These are phyloP conservation scores for Cryptophagus acutangulus DNA, from an alignment of 2,888 invertebrate genomes.

Conservation along the genomic window DNA sequence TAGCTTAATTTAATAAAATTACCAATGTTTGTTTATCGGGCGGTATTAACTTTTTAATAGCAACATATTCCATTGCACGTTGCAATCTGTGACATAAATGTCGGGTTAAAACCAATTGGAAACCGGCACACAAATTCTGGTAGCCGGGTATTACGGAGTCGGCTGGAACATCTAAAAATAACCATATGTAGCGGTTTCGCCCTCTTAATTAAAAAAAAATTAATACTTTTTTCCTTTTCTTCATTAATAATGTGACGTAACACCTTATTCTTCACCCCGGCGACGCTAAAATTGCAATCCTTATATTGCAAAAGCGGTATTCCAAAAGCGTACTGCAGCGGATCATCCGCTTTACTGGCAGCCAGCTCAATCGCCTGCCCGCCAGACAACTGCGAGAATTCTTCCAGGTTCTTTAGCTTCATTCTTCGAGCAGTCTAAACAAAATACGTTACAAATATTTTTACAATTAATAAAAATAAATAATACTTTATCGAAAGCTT, in stretches of 20 bases:
- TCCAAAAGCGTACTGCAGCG: conserved; percentile 61
- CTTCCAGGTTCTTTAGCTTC: conserved; percentile 72
- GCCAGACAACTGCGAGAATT: conserved; percentile 70
- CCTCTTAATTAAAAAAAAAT: conserved; percentile 10
- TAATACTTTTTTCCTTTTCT: conserved; percentile 49
- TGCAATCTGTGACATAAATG: conserved; percentile 81
- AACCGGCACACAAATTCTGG: conserved; percentile 79
- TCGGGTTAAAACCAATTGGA: conserved; percentile 67
- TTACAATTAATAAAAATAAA: conserved; percentile 3
- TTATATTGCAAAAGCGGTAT: conserved; percentile 58
- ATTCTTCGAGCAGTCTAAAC: conserved; percentile 71
- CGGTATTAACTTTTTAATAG: conserved; percentile 59
- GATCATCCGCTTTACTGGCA: conserved; percentile 63
- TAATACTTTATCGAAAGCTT: conserved; percentile 83
- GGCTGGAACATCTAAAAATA: conserved; percentile 52
- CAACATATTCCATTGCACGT: conserved; percentile 73
- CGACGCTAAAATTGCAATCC: conserved; percentile 89
- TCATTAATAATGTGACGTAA: conserved; percentile 52
- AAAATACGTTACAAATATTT: conserved; percentile 2
- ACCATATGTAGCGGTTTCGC: too few relatives aligned
- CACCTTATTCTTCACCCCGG: conserved; percentile 70
- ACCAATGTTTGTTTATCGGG: conserved; percentile 56
- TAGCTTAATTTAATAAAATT: conserved; percentile 27
- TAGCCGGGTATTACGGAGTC: conserved; percentile 70
- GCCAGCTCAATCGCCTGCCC: conserved; percentile 82